Evolutionary conservation across 2,113 vertebrate species (phyloP).

Genomic region (Lophochroa leadbeateri): DNA sequence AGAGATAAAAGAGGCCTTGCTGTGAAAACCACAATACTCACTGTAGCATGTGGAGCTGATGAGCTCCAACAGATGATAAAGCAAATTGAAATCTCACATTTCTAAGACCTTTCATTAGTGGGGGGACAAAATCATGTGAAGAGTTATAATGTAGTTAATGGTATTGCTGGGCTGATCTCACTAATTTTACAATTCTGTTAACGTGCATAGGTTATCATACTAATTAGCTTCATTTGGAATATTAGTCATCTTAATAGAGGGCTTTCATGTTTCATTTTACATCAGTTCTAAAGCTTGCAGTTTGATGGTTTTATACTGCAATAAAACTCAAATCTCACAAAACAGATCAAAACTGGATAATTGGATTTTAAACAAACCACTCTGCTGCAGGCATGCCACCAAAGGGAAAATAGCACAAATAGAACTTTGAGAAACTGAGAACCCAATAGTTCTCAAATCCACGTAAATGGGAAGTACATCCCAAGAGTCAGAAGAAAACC

Average conservation of each 20-base stretch:
- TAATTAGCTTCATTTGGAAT: conserved; percentile 69
- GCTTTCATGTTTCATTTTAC: conserved; percentile 54
- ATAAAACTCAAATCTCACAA: conserved; percentile 23
- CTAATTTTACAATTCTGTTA: conserved; percentile 75
- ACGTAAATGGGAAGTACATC: background rate
- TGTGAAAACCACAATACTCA: conserved; percentile 80
- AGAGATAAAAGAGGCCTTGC: conserved; percentile 74
- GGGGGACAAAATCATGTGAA: conserved; percentile 66
- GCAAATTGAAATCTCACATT: conserved; percentile 77
- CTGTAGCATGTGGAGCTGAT: conserved; percentile 66
- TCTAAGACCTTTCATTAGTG: conserved; percentile 75
- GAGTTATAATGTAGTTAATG: conserved; percentile 77
- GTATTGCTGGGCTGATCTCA: conserved; percentile 58
- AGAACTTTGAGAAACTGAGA: background rate
- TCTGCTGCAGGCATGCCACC: background rate
- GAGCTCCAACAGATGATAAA: conserved; percentile 68
- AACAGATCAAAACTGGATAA: conserved; percentile 25
- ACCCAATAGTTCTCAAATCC: background rate
- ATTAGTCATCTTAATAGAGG: conserved; percentile 66
- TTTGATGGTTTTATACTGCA: conserved; percentile 23
- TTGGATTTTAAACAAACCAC: conserved; percentile 36
- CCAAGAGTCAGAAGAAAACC: background rate
- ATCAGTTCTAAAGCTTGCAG: conserved; percentile 43
- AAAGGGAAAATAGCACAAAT: background rate
- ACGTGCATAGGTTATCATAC: conserved; percentile 60